Evolutionary conservation across 2,113 vertebrate species (phyloP).

Genomic region (Ctenodactylus gundi): DNA sequence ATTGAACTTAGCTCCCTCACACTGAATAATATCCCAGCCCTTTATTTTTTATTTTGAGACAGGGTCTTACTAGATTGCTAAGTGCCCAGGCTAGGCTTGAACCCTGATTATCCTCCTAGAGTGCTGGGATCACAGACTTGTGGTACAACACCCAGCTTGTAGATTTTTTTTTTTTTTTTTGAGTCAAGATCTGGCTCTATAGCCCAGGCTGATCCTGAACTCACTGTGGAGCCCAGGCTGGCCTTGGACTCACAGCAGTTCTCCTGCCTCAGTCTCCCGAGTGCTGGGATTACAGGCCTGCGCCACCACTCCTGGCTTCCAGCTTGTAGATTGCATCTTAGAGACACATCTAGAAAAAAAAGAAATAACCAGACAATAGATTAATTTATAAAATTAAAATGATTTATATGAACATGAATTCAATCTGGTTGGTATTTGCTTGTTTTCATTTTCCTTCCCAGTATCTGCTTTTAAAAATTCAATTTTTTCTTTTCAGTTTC

Average conservation of each 20-base stretch:
- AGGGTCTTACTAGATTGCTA: neutral
- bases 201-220: too few species aligned
- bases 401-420: neutral
- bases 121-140: neutral
- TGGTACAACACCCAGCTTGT: neutral
- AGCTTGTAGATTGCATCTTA: neutral
- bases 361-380: neutral
- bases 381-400: slow-evolving; percentile 18
- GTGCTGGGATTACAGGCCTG: neutral
- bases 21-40: neutral
- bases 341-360: neutral
- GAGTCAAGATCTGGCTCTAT: too few species aligned
- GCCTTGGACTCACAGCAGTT: too few species aligned
- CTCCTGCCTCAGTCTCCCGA: too few species aligned
- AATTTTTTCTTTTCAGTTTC: slow-evolving; percentile 88
- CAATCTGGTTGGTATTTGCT: neutral
- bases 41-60: neutral
- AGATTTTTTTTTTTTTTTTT: too few species aligned
- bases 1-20: neutral
- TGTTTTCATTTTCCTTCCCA: slow-evolving; percentile 18
- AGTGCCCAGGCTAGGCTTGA: neutral
- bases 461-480: neutral
- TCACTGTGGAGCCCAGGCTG: too few species aligned
- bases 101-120: neutral
- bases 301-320: neutral